phyloP scores from a whole-genome alignment of 2,113 vertebrate species.

The Ranitomeya imitator region DNA sequence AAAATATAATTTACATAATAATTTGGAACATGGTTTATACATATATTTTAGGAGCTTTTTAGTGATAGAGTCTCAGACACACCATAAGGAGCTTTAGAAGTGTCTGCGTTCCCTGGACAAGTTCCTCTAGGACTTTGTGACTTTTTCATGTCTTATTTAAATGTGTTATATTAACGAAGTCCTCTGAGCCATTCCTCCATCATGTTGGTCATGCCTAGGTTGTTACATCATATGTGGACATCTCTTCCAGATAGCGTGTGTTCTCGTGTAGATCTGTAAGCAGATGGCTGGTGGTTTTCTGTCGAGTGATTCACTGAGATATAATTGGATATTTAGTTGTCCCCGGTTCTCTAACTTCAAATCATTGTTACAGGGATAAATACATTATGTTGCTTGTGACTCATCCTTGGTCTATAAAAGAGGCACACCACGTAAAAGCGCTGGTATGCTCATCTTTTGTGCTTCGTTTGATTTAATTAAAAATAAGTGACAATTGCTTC shows the following conservation, averaged over 20 bases:
- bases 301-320: not conserved
- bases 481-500: slow-evolving; percentile 1
- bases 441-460: not conserved
- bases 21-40: no score
- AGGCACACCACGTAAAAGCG: not conserved
- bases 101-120: not conserved
- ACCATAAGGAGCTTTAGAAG: not conserved
- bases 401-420: slow-evolving; percentile 27
- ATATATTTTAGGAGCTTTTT: no score
- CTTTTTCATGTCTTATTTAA: no score
- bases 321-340: not conserved
- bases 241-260: not conserved
- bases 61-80: no score
- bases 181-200: not conserved
- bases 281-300: not conserved
- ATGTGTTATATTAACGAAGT: not conserved
- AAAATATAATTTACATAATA: no score
- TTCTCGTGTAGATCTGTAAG: not conserved
- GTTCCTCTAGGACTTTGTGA: not conserved
- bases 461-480: not conserved
- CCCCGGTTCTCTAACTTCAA: not conserved
- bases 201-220: not conserved
- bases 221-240: not conserved
- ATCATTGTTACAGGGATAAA: slow-evolving; percentile 30
- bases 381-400: slow-evolving; percentile 10